Evolutionary conservation across 1,140 invertebrate genomes (phyloP).

Genomic region (Bombus cullumanus): DNA sequence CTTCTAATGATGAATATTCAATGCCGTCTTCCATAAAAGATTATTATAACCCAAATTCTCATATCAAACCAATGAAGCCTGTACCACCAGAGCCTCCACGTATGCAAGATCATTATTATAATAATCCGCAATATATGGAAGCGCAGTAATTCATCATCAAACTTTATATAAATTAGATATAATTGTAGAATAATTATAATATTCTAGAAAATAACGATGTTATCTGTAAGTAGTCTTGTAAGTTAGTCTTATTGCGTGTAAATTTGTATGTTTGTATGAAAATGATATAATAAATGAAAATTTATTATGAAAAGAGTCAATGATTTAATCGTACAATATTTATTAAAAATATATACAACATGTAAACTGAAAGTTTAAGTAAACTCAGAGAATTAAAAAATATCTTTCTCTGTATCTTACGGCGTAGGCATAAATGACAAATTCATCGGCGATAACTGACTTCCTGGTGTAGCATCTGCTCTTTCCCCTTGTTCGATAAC

Average conservation of each 20-base stretch:
- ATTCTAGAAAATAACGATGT: background rate
- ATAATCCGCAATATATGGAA: constrained; percentile 23
- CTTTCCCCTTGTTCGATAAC: constrained; percentile 71
- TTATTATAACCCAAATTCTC: rapidly evolving
- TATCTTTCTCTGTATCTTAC: constrained; percentile 26
- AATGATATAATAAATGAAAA: constrained; percentile 6
- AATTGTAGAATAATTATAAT: background rate
- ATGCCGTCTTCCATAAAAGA: rapidly evolving
- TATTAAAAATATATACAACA: constrained; percentile 49
- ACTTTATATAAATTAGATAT: no score
- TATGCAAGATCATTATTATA: constrained; percentile 7
- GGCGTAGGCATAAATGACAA: constrained; percentile 78
- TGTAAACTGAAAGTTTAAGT: background rate
- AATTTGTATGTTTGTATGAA: background rate
- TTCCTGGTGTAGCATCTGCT: constrained; percentile 69
- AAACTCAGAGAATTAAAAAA: background rate
- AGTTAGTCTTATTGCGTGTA: no score
- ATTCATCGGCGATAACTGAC: constrained; percentile 80
- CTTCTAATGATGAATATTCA: no score
- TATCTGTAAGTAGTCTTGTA: background rate
- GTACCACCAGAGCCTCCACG: background rate
- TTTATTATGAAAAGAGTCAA: background rate
- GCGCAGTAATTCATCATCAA: background rate
- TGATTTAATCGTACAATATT: background rate
- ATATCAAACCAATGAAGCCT: rapidly evolving